Percentiles rank a stretch among this genome's conserved stretches.
phyloP scores from a whole-genome alignment of 2,113 vertebrate species.

The Papio anubis region DNA sequence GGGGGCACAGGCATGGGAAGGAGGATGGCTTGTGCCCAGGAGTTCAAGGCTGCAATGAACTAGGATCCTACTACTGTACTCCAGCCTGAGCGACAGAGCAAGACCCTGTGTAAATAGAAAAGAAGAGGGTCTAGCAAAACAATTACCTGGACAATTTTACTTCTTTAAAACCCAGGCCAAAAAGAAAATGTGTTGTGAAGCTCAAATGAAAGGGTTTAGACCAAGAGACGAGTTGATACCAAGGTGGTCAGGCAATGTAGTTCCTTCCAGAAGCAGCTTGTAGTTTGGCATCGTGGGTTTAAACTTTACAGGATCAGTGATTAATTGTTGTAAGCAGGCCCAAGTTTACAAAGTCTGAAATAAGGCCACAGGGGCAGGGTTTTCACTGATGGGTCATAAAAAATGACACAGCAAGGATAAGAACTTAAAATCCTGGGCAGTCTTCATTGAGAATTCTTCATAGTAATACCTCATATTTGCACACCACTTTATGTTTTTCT shows the following conservation, averaged over 20 bases:
- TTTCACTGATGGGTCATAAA: conserved; percentile 34
- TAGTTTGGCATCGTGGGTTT: background rate
- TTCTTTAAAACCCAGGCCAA: conserved; percentile 18
- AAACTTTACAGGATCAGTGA: background rate
- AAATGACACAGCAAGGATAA: background rate
- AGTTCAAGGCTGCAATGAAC: too few species aligned
- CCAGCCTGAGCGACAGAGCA: too few species aligned
- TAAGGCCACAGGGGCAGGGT: background rate
- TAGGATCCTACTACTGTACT: too few species aligned
- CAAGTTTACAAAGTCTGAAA: conserved; percentile 3
- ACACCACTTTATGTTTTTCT: background rate
- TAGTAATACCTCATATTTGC: background rate
- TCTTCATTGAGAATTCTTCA: background rate
- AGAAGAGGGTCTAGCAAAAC: background rate
- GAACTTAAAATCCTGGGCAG: conserved; percentile 7
- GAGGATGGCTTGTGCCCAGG: too few species aligned
- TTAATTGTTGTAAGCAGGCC: background rate
- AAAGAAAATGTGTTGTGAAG: background rate
- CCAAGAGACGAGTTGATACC: background rate
- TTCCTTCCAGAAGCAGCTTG: background rate
- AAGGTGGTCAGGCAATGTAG: background rate
- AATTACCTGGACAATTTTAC: conserved; percentile 5
- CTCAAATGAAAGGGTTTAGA: background rate
- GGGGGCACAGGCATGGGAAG: too few species aligned
- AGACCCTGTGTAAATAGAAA: too few species aligned